Percentiles rank a stretch among this genome's conserved stretches.
phyloP scores from a whole-genome alignment of 1,140 invertebrate species.

The Patella vulgata region DNA sequence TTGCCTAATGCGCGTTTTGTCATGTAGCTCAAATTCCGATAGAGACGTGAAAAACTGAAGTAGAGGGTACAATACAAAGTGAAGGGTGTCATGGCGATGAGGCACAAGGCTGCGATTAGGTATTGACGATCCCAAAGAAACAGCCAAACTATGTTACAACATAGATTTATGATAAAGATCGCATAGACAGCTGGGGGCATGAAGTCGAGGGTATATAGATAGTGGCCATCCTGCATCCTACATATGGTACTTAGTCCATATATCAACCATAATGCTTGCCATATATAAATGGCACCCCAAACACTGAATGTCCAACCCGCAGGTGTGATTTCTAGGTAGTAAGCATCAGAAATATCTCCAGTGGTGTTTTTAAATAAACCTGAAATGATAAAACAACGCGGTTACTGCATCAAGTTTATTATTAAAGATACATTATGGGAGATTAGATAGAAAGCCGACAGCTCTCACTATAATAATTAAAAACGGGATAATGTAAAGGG shows the following conservation, averaged over 20 bases:
- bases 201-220: conserved; percentile 36
- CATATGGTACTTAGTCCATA: conserved; percentile 50
- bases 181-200: conserved; percentile 40
- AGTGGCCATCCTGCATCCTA: conserved; percentile 31
- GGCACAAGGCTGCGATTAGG: conserved; percentile 32
- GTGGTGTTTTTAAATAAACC: conserved; percentile 44
- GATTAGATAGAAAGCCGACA: too few species aligned
- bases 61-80: conserved; percentile 46
- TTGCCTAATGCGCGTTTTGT: too few species aligned
- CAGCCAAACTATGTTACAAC: conserved; percentile 56
- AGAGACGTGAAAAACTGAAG: conserved; percentile 33
- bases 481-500: too few species aligned
- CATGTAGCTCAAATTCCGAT: too few species aligned
- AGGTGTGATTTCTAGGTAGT: conserved; percentile 43
- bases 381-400: too few species aligned
- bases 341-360: conserved; percentile 45
- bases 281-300: conserved; percentile 61
- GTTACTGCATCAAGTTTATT: too few species aligned
- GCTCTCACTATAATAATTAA: too few species aligned
- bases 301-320: conserved; percentile 60
- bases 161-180: conserved; percentile 39
- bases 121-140: conserved; percentile 52
- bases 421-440: too few species aligned
- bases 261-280: conserved; percentile 54
- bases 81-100: conserved; percentile 38